These are phyloP conservation scores for Sylvia borin DNA, from an alignment of 2,797 vertebrate genomes.

Conservation along the genomic window DNA sequence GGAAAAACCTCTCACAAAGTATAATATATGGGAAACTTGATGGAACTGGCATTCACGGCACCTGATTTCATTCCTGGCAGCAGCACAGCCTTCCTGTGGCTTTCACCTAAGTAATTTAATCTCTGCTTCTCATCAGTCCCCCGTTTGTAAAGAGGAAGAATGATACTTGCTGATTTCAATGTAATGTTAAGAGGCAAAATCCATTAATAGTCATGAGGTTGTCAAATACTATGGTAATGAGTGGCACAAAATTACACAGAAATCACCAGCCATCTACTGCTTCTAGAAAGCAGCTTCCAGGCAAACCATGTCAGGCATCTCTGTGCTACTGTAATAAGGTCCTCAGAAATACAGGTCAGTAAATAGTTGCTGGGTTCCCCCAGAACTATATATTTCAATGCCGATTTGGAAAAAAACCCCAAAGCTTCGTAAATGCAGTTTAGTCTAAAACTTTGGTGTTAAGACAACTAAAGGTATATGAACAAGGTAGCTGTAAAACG, in stretches of 20 bases:
- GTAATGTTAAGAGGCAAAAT: constrained; percentile 11
- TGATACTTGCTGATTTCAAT: constrained; percentile 48
- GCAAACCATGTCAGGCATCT: background rate
- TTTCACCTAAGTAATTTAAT: constrained; percentile 8
- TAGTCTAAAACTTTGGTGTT: background rate
- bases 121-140: constrained; percentile 35
- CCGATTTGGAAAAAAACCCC: background rate
- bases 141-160: background rate
- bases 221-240: constrained; percentile 41
- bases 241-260: constrained; percentile 27
- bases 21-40: background rate
- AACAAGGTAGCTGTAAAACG: background rate
- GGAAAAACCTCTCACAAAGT: background rate
- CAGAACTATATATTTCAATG: background rate
- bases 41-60: background rate
- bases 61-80: constrained; percentile 33
- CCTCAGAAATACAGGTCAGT: background rate
- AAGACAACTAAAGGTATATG: background rate
- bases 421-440: background rate
- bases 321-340: background rate
- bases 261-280: background rate
- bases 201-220: constrained; percentile 60
- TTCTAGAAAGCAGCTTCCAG: constrained; percentile 23
- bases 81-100: background rate
- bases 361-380: background rate